Conservation (phyloP, 2,797 vertebrate genomes). For the Falco columbarius region DNA sequence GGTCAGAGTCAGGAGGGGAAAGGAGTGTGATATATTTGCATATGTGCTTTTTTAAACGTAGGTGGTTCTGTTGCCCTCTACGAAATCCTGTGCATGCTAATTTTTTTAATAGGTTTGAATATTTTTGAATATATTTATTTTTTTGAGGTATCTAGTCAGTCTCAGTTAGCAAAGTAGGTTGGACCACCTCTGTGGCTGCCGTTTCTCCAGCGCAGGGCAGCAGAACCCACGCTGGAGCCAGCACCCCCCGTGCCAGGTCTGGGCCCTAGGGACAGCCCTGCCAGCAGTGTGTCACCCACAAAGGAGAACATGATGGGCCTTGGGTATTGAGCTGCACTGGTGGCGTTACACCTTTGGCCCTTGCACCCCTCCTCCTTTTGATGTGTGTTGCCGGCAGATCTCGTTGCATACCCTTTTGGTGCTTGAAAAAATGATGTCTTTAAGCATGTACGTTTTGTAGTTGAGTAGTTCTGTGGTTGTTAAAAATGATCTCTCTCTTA, state of each 20-base stretch:
- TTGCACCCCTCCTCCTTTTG: background rate
- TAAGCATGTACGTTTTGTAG: accelerated
- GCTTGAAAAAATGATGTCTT: accelerated
- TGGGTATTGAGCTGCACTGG: background rate
- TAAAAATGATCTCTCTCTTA: background rate
- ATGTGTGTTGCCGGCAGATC: accelerated
- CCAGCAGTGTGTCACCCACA: background rate
- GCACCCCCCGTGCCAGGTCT: background rate
- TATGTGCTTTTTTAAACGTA: background rate
- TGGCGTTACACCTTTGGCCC: background rate
- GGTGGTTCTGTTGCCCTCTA: background rate
- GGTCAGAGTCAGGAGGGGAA: background rate
- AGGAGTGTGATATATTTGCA: background rate
- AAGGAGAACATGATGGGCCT: accelerated
- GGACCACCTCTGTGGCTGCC: background rate
- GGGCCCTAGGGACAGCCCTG: background rate
- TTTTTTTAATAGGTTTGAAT: background rate
- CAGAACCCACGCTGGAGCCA: background rate
- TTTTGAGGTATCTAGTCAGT: background rate
- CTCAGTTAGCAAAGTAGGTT: background rate
- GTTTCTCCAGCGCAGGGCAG: background rate
- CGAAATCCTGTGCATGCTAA: background rate
- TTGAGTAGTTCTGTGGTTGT: background rate
- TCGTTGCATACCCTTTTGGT: background rate
- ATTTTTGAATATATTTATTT: background rate